Evolutionary conservation across 1,140 invertebrate genomes (phyloP), one percentile per base, ranked within the genome.

Genomic region (Diabrotica virgifera): DNA sequence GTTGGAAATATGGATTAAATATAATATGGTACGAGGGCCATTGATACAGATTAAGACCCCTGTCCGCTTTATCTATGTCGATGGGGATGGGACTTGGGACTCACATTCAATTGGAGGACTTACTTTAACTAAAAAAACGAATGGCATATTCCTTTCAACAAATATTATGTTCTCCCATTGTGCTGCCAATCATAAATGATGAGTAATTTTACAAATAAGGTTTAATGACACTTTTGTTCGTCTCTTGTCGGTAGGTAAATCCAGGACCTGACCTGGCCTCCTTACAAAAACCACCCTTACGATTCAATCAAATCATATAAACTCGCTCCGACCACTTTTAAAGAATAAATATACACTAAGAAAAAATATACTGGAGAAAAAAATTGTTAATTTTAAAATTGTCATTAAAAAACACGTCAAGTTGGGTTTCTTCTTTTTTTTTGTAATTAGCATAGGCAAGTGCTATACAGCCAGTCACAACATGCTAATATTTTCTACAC

Each of bases 21-120:
- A 62, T 62, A 62, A 62, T 62, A 62, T 54, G 60, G 60, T 63
- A 65, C 12, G 53, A 69, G 67, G 67, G 64, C 67, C 68, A 71
- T 71, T 71, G 70, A 71, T 71, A 71, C 63, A 71, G 70, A 71
- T 71, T 69, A 65, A 64, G 64, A 63, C 64, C 65, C 65, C 66
- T 64, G 67, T 69, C 64, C 67, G 58, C 56, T 67, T 54, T 64
- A 56, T 64, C 62, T 68, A 64, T 66, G 63, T 65, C 65, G 65
- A 55, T 61, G 64, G 67, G 67, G 67, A 69, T 69, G 67, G 54
- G 37, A 63, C 62, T 51, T 37, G 40, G 40, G n/a, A 46, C 40
- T 46, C n/a, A 10, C 38, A 57, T 52, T 63, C 60, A 62, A 62
- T 62, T 52, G 46, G 46, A 54, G 60, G 38, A 62, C 51, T 62